These are phyloP conservation scores for Dicrostonyx torquatus DNA, from an alignment of 2,797 vertebrate species.

Conservation along the genomic window DNA sequence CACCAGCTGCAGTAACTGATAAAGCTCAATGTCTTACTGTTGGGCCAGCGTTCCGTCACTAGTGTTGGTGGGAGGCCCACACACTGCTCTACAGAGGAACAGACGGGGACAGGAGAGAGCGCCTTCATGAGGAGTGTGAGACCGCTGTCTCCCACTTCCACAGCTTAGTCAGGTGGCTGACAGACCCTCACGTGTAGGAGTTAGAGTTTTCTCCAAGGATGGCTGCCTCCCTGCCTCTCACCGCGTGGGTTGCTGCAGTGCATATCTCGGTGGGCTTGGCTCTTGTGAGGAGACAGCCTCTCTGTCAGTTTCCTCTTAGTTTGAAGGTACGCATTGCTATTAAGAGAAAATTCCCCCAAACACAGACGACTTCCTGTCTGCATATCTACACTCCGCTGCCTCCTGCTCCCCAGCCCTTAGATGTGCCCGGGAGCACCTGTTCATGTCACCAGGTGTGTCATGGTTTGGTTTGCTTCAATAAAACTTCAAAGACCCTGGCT, in stretches of 20 bases:
- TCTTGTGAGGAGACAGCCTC: background rate
- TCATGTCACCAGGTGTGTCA: background rate
- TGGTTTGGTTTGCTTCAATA: background rate
- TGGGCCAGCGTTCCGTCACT: background rate
- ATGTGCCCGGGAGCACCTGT: background rate
- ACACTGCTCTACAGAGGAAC: background rate
- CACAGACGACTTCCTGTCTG: background rate
- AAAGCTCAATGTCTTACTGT: background rate
- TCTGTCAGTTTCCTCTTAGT: background rate
- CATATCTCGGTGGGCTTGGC: background rate
- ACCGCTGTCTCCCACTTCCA: background rate
- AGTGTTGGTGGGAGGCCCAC: background rate
- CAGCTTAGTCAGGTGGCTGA: background rate
- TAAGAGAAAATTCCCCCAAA: constrained; percentile 7
- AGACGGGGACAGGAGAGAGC: background rate
- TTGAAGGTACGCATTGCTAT: background rate
- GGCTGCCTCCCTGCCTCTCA: background rate
- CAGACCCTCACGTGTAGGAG: rapidly evolving
- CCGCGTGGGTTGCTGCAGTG: background rate
- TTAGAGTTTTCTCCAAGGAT: background rate
- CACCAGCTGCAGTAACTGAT: background rate
- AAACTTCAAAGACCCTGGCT: background rate
- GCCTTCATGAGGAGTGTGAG: background rate
- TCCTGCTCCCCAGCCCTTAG: constrained; percentile 1
- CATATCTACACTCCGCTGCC: background rate